Evolutionary conservation across 2,113 vertebrate species (phyloP).

Genomic region (Loxodonta africana): DNA sequence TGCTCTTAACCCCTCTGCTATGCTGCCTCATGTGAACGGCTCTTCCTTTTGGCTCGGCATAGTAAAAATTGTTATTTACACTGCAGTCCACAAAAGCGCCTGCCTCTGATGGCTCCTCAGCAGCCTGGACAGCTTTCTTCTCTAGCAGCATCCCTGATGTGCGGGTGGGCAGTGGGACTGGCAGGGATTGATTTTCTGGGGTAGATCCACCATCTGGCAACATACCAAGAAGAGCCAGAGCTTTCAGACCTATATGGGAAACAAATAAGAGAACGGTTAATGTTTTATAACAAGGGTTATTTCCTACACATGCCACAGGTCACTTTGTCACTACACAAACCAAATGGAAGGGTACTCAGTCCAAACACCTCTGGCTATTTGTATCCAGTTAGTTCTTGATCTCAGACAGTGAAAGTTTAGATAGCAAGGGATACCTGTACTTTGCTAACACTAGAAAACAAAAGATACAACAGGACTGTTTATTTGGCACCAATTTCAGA

Average conservation of each 20-base stretch:
- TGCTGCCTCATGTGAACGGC: fast-evolving
- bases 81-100: not conserved
- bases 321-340: not conserved
- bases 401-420: not conserved
- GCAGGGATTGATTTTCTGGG: constrained; percentile 86
- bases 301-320: not conserved
- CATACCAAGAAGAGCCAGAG: constrained; percentile 93
- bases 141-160: constrained; percentile 82
- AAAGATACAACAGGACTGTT: not conserved
- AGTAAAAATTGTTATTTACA: constrained; percentile 70
- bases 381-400: not conserved
- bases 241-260: constrained; percentile 91
- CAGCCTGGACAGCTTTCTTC: constrained; percentile 50
- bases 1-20: not conserved
- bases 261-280: constrained; percentile 31
- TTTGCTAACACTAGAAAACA: constrained; percentile 1
- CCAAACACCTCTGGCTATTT: not conserved
- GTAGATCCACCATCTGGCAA: constrained; percentile 91
- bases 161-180: constrained; percentile 75
- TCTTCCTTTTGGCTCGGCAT: not conserved
- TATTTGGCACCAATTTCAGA: not conserved
- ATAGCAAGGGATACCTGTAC: not conserved
- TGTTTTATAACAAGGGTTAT: not conserved
- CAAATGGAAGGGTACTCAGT: not conserved
- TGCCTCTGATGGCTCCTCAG: not conserved